These are phyloP conservation scores for Novumbra hubbsi DNA, from an alignment of 2,797 vertebrate genomes.

Conservation along the genomic window DNA sequence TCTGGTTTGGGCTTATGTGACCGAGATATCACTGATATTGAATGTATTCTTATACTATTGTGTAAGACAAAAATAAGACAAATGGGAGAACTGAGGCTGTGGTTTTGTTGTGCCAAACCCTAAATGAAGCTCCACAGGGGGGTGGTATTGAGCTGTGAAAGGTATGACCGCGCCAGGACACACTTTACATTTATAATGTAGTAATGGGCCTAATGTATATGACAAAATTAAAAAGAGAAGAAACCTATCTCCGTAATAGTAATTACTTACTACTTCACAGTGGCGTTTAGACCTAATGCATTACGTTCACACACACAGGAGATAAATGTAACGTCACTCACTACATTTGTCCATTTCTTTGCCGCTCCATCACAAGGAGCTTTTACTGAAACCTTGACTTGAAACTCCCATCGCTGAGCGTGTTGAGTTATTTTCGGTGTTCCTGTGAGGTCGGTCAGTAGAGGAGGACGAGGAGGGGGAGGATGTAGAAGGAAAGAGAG, in stretches of 20 bases:
- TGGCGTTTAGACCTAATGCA: slow-evolving; percentile 54
- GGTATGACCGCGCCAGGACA: background rate
- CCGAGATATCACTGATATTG: background rate
- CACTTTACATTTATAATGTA: slow-evolving; percentile 41
- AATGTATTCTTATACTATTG: background rate
- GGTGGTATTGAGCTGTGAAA: slow-evolving; percentile 87
- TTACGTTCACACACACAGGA: slow-evolving; percentile 48
- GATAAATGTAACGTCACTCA: slow-evolving; percentile 44
- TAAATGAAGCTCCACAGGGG: slow-evolving; percentile 80
- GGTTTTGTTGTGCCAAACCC: slow-evolving; percentile 62
- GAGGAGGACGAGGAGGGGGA: slow-evolving; percentile 42
- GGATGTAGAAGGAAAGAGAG: slow-evolving; percentile 37
- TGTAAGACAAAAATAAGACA: slow-evolving; percentile 42
- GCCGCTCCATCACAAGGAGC: slow-evolving; percentile 50
- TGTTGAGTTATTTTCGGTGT: slow-evolving; percentile 78
- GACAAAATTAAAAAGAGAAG: slow-evolving; percentile 47
- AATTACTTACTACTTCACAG: slow-evolving; percentile 68
- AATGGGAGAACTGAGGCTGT: slow-evolving; percentile 56
- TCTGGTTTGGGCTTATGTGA: background rate
- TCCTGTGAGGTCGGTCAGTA: slow-evolving; percentile 74
- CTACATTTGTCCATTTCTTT: slow-evolving; percentile 37
- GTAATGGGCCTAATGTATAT: slow-evolving; percentile 46
- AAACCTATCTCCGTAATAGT: slow-evolving; percentile 69
- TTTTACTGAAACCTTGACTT: slow-evolving; percentile 63
- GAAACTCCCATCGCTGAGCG: slow-evolving; percentile 74